These are phyloP conservation scores for Agrypnus murinus DNA, from an alignment of 2,888 invertebrate species.

Conservation along the genomic window DNA sequence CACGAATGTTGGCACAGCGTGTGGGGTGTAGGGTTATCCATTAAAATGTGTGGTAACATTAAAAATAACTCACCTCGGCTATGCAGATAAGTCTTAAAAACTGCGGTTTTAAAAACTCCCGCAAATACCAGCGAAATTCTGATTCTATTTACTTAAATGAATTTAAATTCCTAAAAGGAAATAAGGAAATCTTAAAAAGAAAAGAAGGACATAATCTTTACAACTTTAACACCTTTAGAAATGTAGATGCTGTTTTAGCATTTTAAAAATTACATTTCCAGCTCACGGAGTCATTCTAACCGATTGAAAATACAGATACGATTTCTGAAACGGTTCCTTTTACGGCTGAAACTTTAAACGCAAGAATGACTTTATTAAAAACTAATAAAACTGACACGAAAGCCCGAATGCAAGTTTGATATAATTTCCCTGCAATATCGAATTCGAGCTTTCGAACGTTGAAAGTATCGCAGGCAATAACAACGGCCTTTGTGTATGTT, in stretches of 20 bases:
- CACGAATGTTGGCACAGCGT: constrained; percentile 29
- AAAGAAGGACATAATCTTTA: background rate
- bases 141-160: constrained; percentile 21
- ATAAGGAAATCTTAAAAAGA: constrained; percentile 21
- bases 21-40: background rate
- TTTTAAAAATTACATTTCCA: constrained; percentile 14
- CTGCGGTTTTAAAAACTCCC: constrained; percentile 29
- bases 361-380: constrained; percentile 25
- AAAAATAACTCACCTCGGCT: constrained; percentile 29
- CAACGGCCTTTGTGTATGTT: constrained; percentile 43
- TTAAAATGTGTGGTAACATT: constrained; percentile 37
- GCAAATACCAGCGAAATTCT: constrained; percentile 18
- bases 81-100: constrained; percentile 33
- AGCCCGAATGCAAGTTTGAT: constrained; percentile 23
- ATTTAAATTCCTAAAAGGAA: constrained; percentile 8
- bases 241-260: background rate
- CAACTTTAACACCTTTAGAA: constrained; percentile 1
- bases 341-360: background rate
- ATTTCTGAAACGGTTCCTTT: constrained; percentile 1
- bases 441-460: constrained; percentile 26
- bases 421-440: constrained; percentile 37
- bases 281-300: too few relatives aligned
- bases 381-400: constrained; percentile 24
- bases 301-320: background rate
- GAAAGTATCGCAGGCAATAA: constrained; percentile 44